Base-by-base conservation (phyloP, 2,888 invertebrate genomes). In the Heliothis peltigera region DNA sequence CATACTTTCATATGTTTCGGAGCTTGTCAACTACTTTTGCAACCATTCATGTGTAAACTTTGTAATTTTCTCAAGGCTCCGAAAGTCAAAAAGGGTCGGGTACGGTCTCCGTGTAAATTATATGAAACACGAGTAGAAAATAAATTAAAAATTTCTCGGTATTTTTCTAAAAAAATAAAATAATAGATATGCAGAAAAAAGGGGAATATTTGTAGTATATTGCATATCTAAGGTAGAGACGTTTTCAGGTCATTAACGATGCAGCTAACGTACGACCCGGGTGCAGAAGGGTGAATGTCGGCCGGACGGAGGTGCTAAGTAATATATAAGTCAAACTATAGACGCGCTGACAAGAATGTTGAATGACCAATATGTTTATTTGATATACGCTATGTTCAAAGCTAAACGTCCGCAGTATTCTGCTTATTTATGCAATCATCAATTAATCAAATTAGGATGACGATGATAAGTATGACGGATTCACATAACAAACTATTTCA, bases 241-340 rank as follows among this genome's bases (percentile, higher is more conserved):
- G 42, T 25, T 62, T 59, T 35, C 57, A 54, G 25, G 25, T 60
- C 51, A 75, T 58, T 71, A 65, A 56, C 43, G 51, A 65, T 60
- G 54, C 44, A 18, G 32, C 18, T 39, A 39, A 32, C 39, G 47
- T 51, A 51, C 46, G 22, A 28, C 46, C 35, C 17, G 10, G 32
- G 42, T 43, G 32, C 12, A n/a, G 42, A 39, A 44, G 44, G 6
- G 19, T 42, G 51, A 44, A 46, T 51, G 21, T 15, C 15, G 4
- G 5, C 18, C 12, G n/a, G 4, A 28, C 19, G 18, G 3, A 5
- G 17, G 1, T 17, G 25, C 44, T 25, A 15, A 17, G 8, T 28
- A 32, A 15, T 35, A 25, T 18, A 55, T 2, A 42, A 21, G 15
- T 12, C 4, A 22, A 39, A 18, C 21, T 46, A 21, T 12, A 21